phyloP scores from a whole-genome alignment of 2,113 vertebrate species.

The Athene noctua region DNA sequence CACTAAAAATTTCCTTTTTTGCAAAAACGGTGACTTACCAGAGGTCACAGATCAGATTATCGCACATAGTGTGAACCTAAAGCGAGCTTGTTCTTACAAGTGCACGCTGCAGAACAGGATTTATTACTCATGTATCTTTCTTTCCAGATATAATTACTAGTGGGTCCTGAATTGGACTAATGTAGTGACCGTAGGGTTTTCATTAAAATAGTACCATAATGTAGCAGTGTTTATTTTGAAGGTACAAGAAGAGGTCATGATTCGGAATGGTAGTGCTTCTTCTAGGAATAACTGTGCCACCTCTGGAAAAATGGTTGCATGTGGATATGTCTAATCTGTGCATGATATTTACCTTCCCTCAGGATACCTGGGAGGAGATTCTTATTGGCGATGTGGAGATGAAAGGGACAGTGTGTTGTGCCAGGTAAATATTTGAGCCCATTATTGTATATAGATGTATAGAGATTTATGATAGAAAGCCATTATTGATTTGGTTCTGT shows the following conservation, averaged over 20 bases:
- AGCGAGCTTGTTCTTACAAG: too few species aligned
- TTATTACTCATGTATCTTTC: not conserved
- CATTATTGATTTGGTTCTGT: not conserved
- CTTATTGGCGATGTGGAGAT: slow-evolving; percentile 84
- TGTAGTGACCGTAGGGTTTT: not conserved
- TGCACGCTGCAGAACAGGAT: not conserved
- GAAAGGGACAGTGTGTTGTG: slow-evolving; percentile 83
- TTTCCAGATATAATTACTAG: not conserved
- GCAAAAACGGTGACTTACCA: not conserved
- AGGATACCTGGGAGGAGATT: slow-evolving; percentile 92
- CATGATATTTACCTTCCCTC: not conserved
- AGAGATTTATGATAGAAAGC: not conserved
- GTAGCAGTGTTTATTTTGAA: not conserved
- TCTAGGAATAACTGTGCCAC: not conserved
- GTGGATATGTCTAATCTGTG: not conserved
- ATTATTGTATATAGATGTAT: not conserved
- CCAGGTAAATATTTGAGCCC: slow-evolving; percentile 76
- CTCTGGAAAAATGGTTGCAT: not conserved
- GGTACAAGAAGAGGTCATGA: not conserved
- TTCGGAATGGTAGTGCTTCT: not conserved
- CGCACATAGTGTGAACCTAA: too few species aligned
- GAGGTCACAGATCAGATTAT: not conserved
- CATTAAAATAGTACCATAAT: not conserved
- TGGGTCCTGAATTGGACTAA: not conserved
- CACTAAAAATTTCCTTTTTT: not conserved